Percentiles rank a stretch among this genome's conserved stretches.
Evolutionary conservation across 2,113 vertebrate species (phyloP).

Genomic region (Psettodes erumei): DNA sequence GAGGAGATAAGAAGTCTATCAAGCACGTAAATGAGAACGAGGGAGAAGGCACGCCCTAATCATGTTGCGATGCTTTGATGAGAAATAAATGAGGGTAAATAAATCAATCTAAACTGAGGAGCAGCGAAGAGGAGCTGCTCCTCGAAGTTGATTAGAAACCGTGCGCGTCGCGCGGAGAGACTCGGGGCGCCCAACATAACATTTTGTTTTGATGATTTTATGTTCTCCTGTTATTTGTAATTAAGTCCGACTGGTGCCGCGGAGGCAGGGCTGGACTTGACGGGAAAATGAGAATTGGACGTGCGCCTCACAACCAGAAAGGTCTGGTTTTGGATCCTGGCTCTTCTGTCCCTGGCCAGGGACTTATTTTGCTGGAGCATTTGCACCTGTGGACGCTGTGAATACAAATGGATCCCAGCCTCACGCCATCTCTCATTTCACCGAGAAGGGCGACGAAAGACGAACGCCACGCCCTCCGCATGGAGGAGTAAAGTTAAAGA

Average conservation of each 20-base stretch:
- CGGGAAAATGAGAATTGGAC: neutral
- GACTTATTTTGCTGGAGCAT: neutral
- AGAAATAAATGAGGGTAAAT: slow-evolving; percentile 57
- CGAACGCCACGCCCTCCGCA: too few relatives aligned
- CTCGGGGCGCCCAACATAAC: neutral
- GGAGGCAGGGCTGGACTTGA: neutral
- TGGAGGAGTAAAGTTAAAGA: too few relatives aligned
- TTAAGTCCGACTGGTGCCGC: neutral
- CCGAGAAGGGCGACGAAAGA: too few relatives aligned
- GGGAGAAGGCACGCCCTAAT: slow-evolving; percentile 39
- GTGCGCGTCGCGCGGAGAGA: neutral
- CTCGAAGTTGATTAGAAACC: slow-evolving; percentile 25
- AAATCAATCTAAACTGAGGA: slow-evolving; percentile 41
- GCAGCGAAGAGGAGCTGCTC: slow-evolving; percentile 20
- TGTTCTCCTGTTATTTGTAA: neutral
- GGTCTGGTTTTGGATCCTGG: neutral
- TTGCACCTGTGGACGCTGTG: too few relatives aligned
- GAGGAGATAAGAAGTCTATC: slow-evolving; percentile 51
- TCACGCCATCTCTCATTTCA: too few relatives aligned
- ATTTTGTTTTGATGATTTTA: neutral
- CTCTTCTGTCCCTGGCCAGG: too few relatives aligned
- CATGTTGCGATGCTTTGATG: slow-evolving; percentile 53
- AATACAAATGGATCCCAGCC: too few relatives aligned
- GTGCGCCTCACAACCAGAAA: neutral
- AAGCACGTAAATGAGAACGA: slow-evolving; percentile 43